Percentiles rank a stretch among this genome's conserved stretches.
Conservation (phyloP, 2,797 vertebrate genomes). For the Microctenopoma stevenorrisi region DNA sequence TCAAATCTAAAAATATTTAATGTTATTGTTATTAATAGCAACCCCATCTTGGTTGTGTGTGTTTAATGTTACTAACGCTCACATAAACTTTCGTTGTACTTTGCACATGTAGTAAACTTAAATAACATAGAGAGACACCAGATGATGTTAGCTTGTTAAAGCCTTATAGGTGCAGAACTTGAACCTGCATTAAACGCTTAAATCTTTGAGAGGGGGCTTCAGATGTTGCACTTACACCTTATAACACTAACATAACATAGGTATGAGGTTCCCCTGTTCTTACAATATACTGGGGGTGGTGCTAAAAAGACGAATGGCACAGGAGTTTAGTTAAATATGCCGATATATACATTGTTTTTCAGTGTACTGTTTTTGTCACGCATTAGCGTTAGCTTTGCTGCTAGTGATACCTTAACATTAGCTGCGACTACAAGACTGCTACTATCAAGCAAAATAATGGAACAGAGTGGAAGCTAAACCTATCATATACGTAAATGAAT, state of each 20-base stretch:
- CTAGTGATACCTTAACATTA: conserved; percentile 7
- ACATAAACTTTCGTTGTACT: background rate
- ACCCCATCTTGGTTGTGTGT: no score
- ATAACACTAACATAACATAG: conserved; percentile 3
- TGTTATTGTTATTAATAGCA: no score
- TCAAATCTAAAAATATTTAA: no score
- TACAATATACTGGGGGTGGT: background rate
- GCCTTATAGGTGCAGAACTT: background rate
- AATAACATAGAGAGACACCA: background rate
- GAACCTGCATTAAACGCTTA: background rate
- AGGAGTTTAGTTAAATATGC: background rate
- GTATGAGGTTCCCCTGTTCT: background rate
- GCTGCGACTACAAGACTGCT: background rate
- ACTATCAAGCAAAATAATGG: background rate
- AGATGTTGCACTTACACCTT: conserved; percentile 3
- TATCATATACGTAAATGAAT: background rate
- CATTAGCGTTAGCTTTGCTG: background rate
- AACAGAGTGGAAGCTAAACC: background rate
- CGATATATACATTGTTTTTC: background rate
- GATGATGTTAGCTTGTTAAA: background rate
- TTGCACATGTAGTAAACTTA: background rate
- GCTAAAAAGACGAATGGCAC: background rate
- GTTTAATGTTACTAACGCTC: background rate
- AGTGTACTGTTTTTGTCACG: no score
- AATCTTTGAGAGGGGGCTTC: background rate